Evolutionary conservation across 2,888 invertebrate species (phyloP), one percentile per base, ranked within the genome.

Genomic region (Spisula solida): DNA sequence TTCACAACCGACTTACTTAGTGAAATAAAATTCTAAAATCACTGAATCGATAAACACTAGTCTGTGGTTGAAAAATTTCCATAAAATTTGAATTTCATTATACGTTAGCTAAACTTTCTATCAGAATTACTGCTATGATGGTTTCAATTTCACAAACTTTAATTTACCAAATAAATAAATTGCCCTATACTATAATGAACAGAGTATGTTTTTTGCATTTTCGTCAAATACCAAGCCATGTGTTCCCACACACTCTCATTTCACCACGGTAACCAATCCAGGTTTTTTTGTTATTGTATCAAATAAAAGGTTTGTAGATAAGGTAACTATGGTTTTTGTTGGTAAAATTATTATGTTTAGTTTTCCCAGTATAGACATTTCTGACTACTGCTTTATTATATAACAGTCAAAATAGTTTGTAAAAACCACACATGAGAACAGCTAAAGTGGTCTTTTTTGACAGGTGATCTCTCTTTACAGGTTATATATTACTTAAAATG

Each of bases 41-140:
- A 31, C 25, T 56, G 47, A 86, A 81, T 86, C 80, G 60, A 81
- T 86, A 78, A 47, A 48, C 31, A 86, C 81, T 29, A 80, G 66
- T 47, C 29, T 55, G 41, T 29, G 41, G 60, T 48, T 80, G 81
- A 31, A 51, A 75, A 86, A 90, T 90, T 86, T 81, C 82, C 88
- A 90, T 88, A 86, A 86, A 87, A 90, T 90, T 90, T 88, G 79
- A 88, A 90, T 90, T 75, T 85, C 56, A 86, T 90, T 88, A 82
- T 60, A 51, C 14, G 47, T n/a, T 70, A 41, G 25, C 56, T 60
- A 82, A 82, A 56, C 82, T 56, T 82, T 60, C 51, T 34, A 25
- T 75, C 75, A 75, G 31, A 75, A 25, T 75, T 18, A 75, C 75
- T 34, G 75, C 75, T 18, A 81, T 29, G 56, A 66, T 60, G 80